Conservation (phyloP, 2,113 vertebrate species). For the Oncorhynchus gorbuscha region DNA sequence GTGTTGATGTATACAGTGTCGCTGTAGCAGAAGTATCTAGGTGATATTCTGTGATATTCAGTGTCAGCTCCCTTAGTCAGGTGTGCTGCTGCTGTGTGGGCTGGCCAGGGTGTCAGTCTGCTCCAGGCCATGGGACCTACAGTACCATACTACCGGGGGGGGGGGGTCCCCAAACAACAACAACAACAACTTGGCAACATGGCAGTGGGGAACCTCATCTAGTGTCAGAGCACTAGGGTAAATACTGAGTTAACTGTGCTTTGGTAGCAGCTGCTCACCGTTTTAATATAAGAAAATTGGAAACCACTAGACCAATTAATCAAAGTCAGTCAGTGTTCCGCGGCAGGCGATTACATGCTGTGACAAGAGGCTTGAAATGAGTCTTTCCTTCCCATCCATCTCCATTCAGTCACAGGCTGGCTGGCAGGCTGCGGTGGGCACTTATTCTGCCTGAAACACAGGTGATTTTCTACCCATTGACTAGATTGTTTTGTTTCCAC, state of each 20-base stretch:
- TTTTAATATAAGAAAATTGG: constrained; percentile 54
- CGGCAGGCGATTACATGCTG: constrained; percentile 46
- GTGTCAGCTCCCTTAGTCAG: too few relatives aligned
- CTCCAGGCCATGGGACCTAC: background rate
- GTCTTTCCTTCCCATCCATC: constrained; percentile 49
- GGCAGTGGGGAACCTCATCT: too few relatives aligned
- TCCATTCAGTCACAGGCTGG: constrained; percentile 34
- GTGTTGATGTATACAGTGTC: background rate
- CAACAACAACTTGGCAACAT: background rate
- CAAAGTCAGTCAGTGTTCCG: constrained; percentile 43
- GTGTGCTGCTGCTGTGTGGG: background rate
- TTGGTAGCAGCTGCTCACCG: constrained; percentile 6
- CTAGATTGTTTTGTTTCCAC: constrained; percentile 33
- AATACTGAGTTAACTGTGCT: background rate
- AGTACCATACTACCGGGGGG: background rate
- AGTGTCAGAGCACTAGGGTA: background rate
- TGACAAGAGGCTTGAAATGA: constrained; percentile 58
- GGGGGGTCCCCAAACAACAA: background rate
- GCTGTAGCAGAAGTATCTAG: background rate
- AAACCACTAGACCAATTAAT: constrained; percentile 59
- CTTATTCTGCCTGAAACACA: constrained; percentile 41
- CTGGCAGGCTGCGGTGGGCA: background rate
- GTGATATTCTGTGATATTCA: too few relatives aligned
- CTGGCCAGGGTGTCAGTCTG: background rate
- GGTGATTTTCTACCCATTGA: constrained; percentile 46